A percentile compares a stretch with the other conserved stretches of the same genome.
These are phyloP conservation scores for Arenaria interpres DNA, from an alignment of 2,113 vertebrate species.

Conservation along the genomic window DNA sequence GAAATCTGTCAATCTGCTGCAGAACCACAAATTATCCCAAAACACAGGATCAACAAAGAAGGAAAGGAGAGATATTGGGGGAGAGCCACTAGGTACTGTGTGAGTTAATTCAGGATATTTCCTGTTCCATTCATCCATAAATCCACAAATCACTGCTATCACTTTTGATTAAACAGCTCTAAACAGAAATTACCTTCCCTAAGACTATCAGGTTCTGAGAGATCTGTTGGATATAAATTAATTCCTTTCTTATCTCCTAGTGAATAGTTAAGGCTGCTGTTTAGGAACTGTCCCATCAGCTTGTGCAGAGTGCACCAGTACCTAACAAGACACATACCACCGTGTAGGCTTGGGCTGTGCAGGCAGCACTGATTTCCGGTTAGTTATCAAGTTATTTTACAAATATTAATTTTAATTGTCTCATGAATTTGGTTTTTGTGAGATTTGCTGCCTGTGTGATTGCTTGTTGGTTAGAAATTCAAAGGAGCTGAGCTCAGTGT, in stretches of 20 bases:
- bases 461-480: background rate
- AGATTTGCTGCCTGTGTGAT: background rate
- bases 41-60: background rate
- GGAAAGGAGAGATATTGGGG: background rate
- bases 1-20: background rate
- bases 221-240: background rate
- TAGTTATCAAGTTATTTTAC: background rate
- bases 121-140: background rate
- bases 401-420: background rate
- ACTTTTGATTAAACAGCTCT: background rate
- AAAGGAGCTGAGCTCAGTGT: background rate
- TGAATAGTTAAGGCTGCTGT: background rate
- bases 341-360: background rate
- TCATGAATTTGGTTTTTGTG: background rate
- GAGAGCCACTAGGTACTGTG: background rate
- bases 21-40: background rate
- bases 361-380: background rate
- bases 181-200: background rate
- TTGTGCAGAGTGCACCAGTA: rapidly evolving
- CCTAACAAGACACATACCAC: background rate
- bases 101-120: background rate
- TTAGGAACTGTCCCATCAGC: background rate
- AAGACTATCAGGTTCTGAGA: background rate
- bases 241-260: background rate
- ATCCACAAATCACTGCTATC: background rate